Base-by-base conservation (phyloP, 2,888 invertebrate species). In the Amphimallon solstitiale region DNA sequence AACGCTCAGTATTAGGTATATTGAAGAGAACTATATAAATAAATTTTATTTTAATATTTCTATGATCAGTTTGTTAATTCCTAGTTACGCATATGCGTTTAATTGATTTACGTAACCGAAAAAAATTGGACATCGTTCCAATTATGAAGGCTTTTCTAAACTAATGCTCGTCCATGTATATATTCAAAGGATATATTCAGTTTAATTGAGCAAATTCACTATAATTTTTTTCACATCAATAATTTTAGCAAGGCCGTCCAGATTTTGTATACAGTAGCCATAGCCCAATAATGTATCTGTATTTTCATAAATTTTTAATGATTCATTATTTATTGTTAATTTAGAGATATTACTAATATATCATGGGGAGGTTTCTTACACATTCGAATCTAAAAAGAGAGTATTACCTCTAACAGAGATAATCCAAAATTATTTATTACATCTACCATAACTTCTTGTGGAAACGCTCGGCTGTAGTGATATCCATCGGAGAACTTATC, bases 371-470 rank as follows among this genome's bases (percentile, higher is more conserved):
- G 1, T 40, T 43, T n/a, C n/a, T n/a, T n/a, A n/a, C n/a, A n/a
- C n/a, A n/a, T n/a, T n/a, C n/a, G n/a, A 29, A 29, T 3, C 9
- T 7, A 29, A 29, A 29, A 29, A 17, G 17, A 35, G 9, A 35
- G 19, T 60, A 14, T 17, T 51, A 86, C 85, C 74, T 86, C 85
- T 52, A 94, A 84, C 73, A 92, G 85, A 79, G 88, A 88, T 69
- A 90, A 83, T 61, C 90, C 89, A 70, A 92, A 86, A 77, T 89
- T 88, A 79, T 94, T 94, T 45, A 92, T 89, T 38, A 91, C 87
- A 77, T 93, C 93, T 64, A 92, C 91, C 91, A 93, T 92, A 66
- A 89, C 85, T 70, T 92, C 89, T 69, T 89, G 84, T 2, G 93
- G 92, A 0, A 86, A 85, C 48, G 84, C 71, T 59, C 70, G 67